Evolutionary conservation across 2,888 invertebrate species (phyloP), one percentile per base, ranked within the genome.

Genomic region (Ypsolopha scabrella): DNA sequence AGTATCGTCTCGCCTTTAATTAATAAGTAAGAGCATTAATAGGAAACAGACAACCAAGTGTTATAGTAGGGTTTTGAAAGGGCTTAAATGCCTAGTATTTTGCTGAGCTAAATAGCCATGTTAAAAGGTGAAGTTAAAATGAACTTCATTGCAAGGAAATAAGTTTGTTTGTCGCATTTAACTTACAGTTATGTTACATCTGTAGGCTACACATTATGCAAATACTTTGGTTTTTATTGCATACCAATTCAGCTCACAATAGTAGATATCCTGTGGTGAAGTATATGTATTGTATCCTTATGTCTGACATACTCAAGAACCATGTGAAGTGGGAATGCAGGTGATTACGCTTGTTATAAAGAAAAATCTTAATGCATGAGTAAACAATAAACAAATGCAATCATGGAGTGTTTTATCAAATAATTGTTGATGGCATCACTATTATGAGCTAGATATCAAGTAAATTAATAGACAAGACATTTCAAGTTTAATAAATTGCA

Each of bases 31-130:
- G 24, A 4, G 24, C 24, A 24, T 24, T 24, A 24, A 24, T 24
- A 24, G 11, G 9, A 39, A 39, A 11, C 10, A 39, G 1, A 2
- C 11, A 11, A 39, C 2, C 39, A 39, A n/a, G 39, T 39, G 13
- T 50, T n/a, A 43, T 49, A 46, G 9, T 24, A 38, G 39, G 60
- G 43, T 47, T 43, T 6, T 51, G 33, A 48, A 41, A 52, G 80
- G 24, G 24, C 24, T 24, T 24, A 24, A 3, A 24, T 24, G 4
- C 24, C 24, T 4, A 24, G 24, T 4, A 24, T 24, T 24, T 4
- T 24, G 24, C 24, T 24, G 24, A 24, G 24, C 24, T 24, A 24
- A 24, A 24, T 4, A 24, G 24, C 24, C 24, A 24, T 24, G 2
- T 2, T 4, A 24, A 24, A 24, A 24, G 4, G 24, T 24, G 2